Evolutionary conservation across 2,113 vertebrate genomes (phyloP).

Genomic region (Dicentrarchus labrax): DNA sequence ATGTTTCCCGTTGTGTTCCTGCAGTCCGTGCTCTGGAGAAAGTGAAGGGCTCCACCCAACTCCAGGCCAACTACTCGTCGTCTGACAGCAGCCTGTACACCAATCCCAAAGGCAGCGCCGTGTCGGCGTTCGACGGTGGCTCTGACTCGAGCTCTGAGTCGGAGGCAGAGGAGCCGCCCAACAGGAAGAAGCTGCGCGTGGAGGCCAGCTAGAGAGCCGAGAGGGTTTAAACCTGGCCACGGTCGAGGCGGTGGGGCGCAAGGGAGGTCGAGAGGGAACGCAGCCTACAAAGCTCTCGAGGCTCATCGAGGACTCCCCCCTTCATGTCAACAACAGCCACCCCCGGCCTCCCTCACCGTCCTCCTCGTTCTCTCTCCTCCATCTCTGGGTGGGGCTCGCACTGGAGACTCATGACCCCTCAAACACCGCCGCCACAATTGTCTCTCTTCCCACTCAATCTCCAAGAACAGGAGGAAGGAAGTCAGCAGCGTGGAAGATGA

Average conservation of each 20-base stretch:
- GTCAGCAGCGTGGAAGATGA: constrained; percentile 66
- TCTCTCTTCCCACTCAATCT: constrained; percentile 63
- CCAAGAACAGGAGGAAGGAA: constrained; percentile 67
- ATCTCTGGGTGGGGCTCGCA: constrained; percentile 73
- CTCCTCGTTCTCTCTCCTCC: constrained; percentile 55
- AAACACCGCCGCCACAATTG: constrained; percentile 45
- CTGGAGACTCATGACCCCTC: constrained; percentile 74
- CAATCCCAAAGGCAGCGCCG: constrained; percentile 98
- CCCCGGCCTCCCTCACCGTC: constrained; percentile 22
- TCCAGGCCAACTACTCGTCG: constrained; percentile 93
- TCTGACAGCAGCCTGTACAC: constrained; percentile 98
- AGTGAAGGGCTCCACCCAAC: constrained; percentile 93
- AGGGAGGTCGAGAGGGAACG: constrained; percentile 47
- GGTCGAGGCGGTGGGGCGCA: constrained; percentile 42
- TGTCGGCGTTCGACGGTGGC: constrained; percentile 98
- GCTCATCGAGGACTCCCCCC: constrained; percentile 1
- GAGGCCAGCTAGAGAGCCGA: constrained; percentile 90
- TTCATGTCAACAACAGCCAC: constrained; percentile 15
- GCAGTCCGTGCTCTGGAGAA: constrained; percentile 98
- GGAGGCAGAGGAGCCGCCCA: constrained; percentile 92
- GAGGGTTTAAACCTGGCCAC: neutral
- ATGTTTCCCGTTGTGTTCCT: neutral
- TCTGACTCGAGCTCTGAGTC: constrained; percentile 98
- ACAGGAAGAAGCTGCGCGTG: constrained; percentile 95
- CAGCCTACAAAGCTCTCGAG: constrained; percentile 60